phyloP scores from a whole-genome alignment of 2,888 invertebrate species.

The Acholoe squamosa region DNA sequence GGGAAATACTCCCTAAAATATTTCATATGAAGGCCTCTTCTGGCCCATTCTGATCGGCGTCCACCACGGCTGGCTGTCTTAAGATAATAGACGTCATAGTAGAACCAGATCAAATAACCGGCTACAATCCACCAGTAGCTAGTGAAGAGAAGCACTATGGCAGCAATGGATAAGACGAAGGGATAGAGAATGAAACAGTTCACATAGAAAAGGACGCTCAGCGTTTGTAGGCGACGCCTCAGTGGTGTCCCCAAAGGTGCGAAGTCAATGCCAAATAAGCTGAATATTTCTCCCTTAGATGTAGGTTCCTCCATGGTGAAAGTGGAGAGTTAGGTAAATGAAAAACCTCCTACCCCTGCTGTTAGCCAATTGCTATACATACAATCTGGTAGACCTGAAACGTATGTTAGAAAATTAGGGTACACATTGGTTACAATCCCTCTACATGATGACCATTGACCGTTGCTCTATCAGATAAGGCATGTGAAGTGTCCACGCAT shows the following conservation, averaged over 20 bases:
- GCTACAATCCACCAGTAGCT: conserved; percentile 81
- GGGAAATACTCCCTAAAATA: conserved; percentile 92
- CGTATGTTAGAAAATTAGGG: not conserved
- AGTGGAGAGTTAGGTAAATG: not conserved
- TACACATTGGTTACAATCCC: not conserved
- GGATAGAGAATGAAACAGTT: conserved; percentile 86
- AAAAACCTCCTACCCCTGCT: too few species aligned
- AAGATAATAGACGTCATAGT: conserved; percentile 85
- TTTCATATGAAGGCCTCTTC: conserved; percentile 88
- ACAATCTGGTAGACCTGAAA: not conserved
- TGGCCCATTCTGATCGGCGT: conserved; percentile 85
- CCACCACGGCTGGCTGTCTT: conserved; percentile 86
- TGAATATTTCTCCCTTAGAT: conserved; percentile 10
- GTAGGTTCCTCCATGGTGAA: not conserved
- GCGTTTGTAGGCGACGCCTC: conserved; percentile 91
- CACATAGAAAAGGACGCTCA: conserved; percentile 90
- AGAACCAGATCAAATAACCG: conserved; percentile 76
- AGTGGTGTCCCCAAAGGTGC: conserved; percentile 92
- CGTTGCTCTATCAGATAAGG: not conserved
- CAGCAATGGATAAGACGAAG: conserved; percentile 84
- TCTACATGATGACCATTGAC: conserved; percentile 13
- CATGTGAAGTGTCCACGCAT: too few species aligned
- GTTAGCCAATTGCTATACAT: not conserved
- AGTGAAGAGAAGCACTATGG: conserved; percentile 85
- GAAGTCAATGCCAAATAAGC: conserved; percentile 89